phyloP scores from a whole-genome alignment of 2,888 invertebrate species.

The Drosophila koepferae region DNA sequence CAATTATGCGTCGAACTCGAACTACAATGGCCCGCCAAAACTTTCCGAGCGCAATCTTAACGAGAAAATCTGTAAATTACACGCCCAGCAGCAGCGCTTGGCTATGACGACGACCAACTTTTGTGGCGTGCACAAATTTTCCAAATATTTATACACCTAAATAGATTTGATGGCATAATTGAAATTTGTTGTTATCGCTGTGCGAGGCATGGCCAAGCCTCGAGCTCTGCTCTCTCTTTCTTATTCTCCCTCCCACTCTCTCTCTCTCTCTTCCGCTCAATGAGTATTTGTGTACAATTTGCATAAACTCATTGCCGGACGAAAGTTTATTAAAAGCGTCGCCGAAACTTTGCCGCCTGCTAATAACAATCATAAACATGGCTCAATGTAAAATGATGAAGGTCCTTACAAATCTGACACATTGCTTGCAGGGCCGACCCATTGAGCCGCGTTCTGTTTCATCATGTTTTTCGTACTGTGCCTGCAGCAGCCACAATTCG shows the following conservation, averaged over 20 bases:
- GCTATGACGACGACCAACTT: slow-evolving; percentile 44
- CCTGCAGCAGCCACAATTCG: background rate
- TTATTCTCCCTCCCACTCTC: background rate
- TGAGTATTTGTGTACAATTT: slow-evolving; percentile 56
- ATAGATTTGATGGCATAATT: slow-evolving; percentile 80
- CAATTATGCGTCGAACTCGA: slow-evolving; percentile 67
- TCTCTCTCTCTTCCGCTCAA: background rate
- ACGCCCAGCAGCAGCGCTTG: slow-evolving; percentile 43
- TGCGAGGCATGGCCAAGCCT: background rate
- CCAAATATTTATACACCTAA: slow-evolving; percentile 79
- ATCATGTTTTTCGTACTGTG: background rate
- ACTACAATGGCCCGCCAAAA: slow-evolving; percentile 63
- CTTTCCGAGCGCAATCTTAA: slow-evolving; percentile 71
- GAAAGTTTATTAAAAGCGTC: slow-evolving; percentile 75
- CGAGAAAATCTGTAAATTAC: slow-evolving; percentile 79
- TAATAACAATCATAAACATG: slow-evolving; percentile 70
- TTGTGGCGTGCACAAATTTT: slow-evolving; percentile 57
- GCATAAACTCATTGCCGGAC: slow-evolving; percentile 67
- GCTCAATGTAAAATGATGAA: slow-evolving; percentile 64
- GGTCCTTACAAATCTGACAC: slow-evolving; percentile 67
- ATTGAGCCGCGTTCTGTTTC: background rate
- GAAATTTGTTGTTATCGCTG: slow-evolving; percentile 75
- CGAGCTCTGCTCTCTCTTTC: background rate
- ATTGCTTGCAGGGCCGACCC: slow-evolving; percentile 49
- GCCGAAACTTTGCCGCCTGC: slow-evolving; percentile 52